These are phyloP conservation scores for Carposina sasakii DNA, from an alignment of 1,140 invertebrate genomes.

Conservation along the genomic window DNA sequence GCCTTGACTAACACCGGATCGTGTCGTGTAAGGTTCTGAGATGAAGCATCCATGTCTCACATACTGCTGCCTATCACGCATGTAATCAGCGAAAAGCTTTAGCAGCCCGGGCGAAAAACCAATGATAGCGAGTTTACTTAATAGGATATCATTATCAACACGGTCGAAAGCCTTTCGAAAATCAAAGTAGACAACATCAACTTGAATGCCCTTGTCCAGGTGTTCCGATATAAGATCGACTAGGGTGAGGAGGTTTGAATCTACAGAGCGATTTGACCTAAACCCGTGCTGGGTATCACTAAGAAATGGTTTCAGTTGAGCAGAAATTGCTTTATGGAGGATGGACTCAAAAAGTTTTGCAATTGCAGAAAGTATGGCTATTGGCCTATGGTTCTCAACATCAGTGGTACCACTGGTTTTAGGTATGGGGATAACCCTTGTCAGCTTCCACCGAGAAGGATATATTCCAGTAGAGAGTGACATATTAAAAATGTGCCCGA, in stretches of 20 bases:
- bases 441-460: background rate
- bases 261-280: background rate
- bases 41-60: conserved; percentile 1
- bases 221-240: background rate
- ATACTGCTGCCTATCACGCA: conserved; percentile 1
- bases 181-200: conserved; percentile 7
- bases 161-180: conserved; percentile 3
- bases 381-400: conserved; percentile 1
- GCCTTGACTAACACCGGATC: background rate
- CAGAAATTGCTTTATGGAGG: background rate
- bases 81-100: background rate
- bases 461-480: background rate
- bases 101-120: conserved; percentile 2
- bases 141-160: background rate
- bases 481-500: background rate
- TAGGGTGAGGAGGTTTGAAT: background rate
- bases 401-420: background rate
- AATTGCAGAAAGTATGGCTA: background rate
- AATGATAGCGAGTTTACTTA: background rate
- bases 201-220: background rate
- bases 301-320: background rate
- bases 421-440: conserved; percentile 1
- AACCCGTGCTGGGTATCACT: conserved; percentile 8
- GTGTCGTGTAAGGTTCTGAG: background rate
- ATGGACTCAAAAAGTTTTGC: conserved; percentile 8